Base-by-base conservation (phyloP, 1,140 invertebrate genomes). In the Propsilocerus akamusi region DNA sequence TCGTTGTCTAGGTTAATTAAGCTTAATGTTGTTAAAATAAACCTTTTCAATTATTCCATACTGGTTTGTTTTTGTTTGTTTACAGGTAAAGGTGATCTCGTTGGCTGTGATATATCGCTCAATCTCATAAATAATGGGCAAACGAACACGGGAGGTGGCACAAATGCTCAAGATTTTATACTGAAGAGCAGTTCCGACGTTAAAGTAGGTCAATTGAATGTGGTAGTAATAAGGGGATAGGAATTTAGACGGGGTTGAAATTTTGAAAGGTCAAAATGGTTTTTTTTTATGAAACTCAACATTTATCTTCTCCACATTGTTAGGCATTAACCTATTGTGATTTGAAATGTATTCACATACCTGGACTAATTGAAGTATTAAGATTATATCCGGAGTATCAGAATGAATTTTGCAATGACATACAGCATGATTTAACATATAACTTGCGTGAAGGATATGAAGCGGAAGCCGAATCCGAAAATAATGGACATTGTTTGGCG, bases 171-270 rank as follows among this genome's bases (percentile, higher is more conserved):
- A 52, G 87, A 94, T 59, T 78, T 86, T 1, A 75, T 95, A 5
- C 81, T 92, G 7, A 93, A 92, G 64, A 94, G 89, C 5, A 90
- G 85, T 60, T 91, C 88, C 67, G 91, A 96, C 62, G 91, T 97
- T 12, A 86, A 88, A 69, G 73, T 75, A 63, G 51, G 53, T 46
- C 49, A 51, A 26, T n/a, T n/a, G 5, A 4, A 8, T 20, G 5
- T 20, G 14, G 14, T 7, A 5, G 6, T 17, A 17, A 8, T 8
- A 37, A 37, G 7, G 4, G 4, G 14, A 37, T 17, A 14, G 5
- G 11, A 7, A 34, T 17, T 6, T n/a, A n/a, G n/a, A n/a, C n/a
- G n/a, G n/a, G n/a, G n/a, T n/a, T n/a, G n/a, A n/a, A n/a, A n/a
- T n/a, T n/a, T n/a, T n/a, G n/a, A n/a, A n/a, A n/a, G n/a, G n/a